These are phyloP conservation scores for Morpho deidamia DNA, from an alignment of 2,888 invertebrate species.

Conservation along the genomic window DNA sequence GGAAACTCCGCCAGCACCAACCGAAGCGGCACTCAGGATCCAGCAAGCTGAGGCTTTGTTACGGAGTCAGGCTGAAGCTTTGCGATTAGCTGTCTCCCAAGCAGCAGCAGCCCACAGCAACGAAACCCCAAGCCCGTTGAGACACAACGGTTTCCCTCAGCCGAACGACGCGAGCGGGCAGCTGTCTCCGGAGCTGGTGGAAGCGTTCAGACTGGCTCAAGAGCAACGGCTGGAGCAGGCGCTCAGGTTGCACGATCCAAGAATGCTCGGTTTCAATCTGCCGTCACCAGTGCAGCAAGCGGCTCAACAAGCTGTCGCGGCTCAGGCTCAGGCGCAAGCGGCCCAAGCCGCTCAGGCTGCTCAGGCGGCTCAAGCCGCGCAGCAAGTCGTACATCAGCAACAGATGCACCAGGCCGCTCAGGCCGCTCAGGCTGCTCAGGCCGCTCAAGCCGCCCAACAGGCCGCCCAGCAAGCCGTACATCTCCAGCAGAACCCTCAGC, in stretches of 20 bases:
- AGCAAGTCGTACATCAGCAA: conserved; percentile 54
- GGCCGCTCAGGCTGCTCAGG: conserved; percentile 40
- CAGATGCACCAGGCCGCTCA: conserved; percentile 50
- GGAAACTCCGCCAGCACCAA: conserved; percentile 87
- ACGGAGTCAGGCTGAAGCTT: conserved; percentile 90
- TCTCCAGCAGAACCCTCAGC: conserved; percentile 77
- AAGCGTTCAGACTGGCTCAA: conserved; percentile 83
- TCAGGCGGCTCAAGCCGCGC: conserved; percentile 49
- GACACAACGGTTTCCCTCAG: conserved; percentile 68
- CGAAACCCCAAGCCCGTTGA: conserved; percentile 57
- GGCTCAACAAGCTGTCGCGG: conserved; percentile 52
- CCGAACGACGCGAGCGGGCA: conserved; percentile 71
- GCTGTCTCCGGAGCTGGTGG: conserved; percentile 83
- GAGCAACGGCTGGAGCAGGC: conserved; percentile 91
- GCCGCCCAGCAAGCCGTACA: conserved; percentile 75
- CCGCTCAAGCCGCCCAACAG: conserved; percentile 55
- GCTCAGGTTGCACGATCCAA: conserved; percentile 88
- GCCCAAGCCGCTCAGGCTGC: conserved; percentile 42
- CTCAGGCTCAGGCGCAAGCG: conserved; percentile 34
- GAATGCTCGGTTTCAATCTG: conserved; percentile 87
- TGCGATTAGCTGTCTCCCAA: conserved; percentile 88
- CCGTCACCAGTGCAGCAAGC: conserved; percentile 67
- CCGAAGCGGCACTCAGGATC: conserved; percentile 84
- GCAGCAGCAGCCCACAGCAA: conserved; percentile 78
- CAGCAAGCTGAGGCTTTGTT: conserved; percentile 90